Percentiles rank a stretch among this genome's conserved stretches.
These are phyloP conservation scores for Riptortus pedestris DNA, from an alignment of 1,140 invertebrate species.

Conservation along the genomic window DNA sequence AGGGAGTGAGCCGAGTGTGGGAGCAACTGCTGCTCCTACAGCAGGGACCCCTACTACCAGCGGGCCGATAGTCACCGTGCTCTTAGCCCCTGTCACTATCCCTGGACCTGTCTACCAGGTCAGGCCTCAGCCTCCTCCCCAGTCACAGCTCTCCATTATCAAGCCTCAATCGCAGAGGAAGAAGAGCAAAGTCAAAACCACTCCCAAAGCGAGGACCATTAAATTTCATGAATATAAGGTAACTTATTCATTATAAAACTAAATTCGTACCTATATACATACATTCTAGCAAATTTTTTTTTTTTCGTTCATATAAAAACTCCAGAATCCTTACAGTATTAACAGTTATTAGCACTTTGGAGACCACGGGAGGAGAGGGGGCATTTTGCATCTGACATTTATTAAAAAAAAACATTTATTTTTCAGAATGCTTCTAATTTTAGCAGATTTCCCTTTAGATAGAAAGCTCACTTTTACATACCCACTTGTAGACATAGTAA, in stretches of 20 bases:
- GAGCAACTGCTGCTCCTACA: constrained; percentile 32
- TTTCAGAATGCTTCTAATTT: too few species aligned
- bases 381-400: too few species aligned
- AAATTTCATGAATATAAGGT: constrained; percentile 97
- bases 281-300: not conserved
- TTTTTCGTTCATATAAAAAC: too few species aligned
- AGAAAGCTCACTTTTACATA: too few species aligned
- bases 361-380: too few species aligned
- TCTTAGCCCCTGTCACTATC: constrained; percentile 25
- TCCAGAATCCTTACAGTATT: too few species aligned
- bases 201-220: constrained; percentile 77
- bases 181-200: constrained; percentile 72
- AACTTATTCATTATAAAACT: constrained; percentile 26
- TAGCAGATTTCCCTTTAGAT: too few species aligned
- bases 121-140: constrained; percentile 24
- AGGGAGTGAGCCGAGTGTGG: constrained; percentile 36
- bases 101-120: constrained; percentile 21
- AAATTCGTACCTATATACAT: not conserved
- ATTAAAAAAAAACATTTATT: too few species aligned
- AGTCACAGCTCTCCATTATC: constrained; percentile 30
- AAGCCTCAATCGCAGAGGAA: constrained; percentile 56
- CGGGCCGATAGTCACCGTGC: constrained; percentile 50
- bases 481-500: too few species aligned
- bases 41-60: constrained; percentile 49
- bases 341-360: too few species aligned